phyloP scores from a whole-genome alignment of 2,888 invertebrate genomes.

The Helobdella robusta region DNA sequence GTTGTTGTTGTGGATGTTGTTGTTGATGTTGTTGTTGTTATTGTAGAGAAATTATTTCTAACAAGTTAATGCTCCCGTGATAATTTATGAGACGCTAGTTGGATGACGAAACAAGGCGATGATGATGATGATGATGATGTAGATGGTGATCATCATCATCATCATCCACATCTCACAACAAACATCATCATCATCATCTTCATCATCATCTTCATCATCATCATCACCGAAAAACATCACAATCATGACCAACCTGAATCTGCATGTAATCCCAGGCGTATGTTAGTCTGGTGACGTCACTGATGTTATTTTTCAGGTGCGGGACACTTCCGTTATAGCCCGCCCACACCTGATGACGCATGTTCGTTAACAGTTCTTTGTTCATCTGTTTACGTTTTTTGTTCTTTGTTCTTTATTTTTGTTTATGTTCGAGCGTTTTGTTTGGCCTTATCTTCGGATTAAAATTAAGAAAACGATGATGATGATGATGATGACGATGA shows the following conservation, averaged over 20 bases:
- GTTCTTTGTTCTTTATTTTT: slow-evolving; percentile 11
- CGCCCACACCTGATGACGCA: not conserved
- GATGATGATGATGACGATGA: not conserved
- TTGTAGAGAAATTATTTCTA: too few relatives aligned
- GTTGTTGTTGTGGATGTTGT: too few relatives aligned
- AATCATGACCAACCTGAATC: slow-evolving; percentile 1
- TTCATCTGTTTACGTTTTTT: not conserved
- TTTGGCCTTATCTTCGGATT: not conserved
- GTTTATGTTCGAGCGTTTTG: not conserved
- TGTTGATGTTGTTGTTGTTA: too few relatives aligned
- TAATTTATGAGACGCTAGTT: too few relatives aligned
- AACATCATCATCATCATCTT: not conserved
- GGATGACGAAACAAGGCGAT: too few relatives aligned
- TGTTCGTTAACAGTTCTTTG: slow-evolving; percentile 7
- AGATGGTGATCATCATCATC: not conserved
- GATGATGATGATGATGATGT: not conserved
- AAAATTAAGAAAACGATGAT: not conserved
- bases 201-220: slow-evolving; percentile 1
- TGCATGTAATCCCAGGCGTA: slow-evolving; percentile 18
- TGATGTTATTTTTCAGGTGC: not conserved
- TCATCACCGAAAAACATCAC: not conserved
- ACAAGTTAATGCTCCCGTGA: too few relatives aligned
- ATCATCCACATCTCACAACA: not conserved
- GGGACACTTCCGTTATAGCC: slow-evolving; percentile 9
- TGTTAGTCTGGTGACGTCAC: not conserved